Evolutionary conservation across 2,797 vertebrate species (phyloP).

Genomic region (Poecilia velifera): DNA sequence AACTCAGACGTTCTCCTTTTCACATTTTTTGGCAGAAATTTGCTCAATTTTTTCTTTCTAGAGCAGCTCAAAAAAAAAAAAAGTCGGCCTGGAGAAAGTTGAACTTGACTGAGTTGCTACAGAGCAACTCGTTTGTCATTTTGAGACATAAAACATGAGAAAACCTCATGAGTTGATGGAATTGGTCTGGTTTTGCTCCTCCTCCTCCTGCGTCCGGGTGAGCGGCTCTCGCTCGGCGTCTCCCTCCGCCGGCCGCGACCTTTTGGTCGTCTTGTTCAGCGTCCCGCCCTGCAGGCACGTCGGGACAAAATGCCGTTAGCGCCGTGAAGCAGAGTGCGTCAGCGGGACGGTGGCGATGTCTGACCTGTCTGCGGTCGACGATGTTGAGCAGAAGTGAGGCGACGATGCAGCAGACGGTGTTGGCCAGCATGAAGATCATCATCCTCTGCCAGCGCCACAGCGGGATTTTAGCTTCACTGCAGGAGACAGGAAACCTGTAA

Average conservation of each 20-base stretch:
- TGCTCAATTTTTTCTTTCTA: no score
- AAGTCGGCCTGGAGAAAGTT: neutral
- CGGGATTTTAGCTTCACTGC: conserved; percentile 84
- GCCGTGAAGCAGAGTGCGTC: neutral
- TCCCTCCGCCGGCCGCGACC: conserved; percentile 30
- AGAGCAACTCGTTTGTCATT: neutral
- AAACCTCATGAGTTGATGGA: conserved; percentile 60
- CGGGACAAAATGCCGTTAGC: neutral
- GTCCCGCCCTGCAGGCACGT: conserved; percentile 76
- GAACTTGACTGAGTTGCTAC: no score
- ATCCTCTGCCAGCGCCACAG: conserved; percentile 86
- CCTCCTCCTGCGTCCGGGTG: conserved; percentile 45
- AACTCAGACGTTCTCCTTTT: no score
- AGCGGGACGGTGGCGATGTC: neutral
- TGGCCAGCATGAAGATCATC: conserved; percentile 88
- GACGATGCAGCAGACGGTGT: conserved; percentile 81
- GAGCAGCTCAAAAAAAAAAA: neutral
- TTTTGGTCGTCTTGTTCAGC: conserved; percentile 84
- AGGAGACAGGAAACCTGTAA: neutral
- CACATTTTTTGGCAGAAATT: no score
- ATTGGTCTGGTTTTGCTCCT: conserved; percentile 43
- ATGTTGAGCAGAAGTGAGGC: conserved; percentile 81
- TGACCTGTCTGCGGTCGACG: conserved; percentile 83
- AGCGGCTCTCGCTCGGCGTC: conserved; percentile 72
- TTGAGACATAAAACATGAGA: neutral